phyloP scores from a whole-genome alignment of 2,797 vertebrate species.

The Discoglossus pictus region DNA sequence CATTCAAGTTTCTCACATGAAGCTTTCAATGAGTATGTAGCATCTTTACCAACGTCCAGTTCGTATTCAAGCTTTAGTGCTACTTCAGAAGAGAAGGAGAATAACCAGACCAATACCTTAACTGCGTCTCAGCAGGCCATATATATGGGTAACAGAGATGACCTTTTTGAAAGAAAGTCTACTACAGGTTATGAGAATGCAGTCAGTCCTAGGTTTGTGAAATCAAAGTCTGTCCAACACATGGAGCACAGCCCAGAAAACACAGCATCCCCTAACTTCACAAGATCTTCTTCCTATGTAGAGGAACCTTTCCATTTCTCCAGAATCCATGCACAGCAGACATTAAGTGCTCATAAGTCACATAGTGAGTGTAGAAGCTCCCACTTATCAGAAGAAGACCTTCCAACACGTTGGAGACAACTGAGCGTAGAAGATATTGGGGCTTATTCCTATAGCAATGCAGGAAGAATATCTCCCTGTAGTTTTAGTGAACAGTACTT shows the following conservation, averaged over 20 bases:
- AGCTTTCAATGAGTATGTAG: constrained; percentile 80
- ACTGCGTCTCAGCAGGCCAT: constrained; percentile 89
- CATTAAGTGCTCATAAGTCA: constrained; percentile 74
- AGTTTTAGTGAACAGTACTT: constrained; percentile 86
- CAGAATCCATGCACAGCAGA: constrained; percentile 76
- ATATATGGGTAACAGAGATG: constrained; percentile 82
- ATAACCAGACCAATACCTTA: constrained; percentile 76
- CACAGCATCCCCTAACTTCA: constrained; percentile 74
- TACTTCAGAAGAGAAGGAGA: constrained; percentile 87
- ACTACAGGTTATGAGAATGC: constrained; percentile 75
- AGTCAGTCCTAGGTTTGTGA: constrained; percentile 75
- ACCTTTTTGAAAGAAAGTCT: constrained; percentile 80
- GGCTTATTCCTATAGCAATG: constrained; percentile 76
- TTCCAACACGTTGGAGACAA: constrained; percentile 83
- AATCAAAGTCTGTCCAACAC: constrained; percentile 80
- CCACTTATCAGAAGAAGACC: constrained; percentile 76
- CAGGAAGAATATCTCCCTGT: constrained; percentile 78
- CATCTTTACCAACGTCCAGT: constrained; percentile 85
- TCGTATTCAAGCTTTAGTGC: constrained; percentile 94
- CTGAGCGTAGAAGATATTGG: constrained; percentile 89
- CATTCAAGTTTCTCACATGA: constrained; percentile 82
- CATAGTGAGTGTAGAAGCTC: constrained; percentile 68
- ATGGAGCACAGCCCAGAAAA: constrained; percentile 79
- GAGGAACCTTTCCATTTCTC: constrained; percentile 83
- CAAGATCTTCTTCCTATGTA: constrained; percentile 81